Evolutionary conservation across 2,113 vertebrate species (phyloP), one percentile per base, ranked within the genome.

Genomic region (Podiceps cristatus): DNA sequence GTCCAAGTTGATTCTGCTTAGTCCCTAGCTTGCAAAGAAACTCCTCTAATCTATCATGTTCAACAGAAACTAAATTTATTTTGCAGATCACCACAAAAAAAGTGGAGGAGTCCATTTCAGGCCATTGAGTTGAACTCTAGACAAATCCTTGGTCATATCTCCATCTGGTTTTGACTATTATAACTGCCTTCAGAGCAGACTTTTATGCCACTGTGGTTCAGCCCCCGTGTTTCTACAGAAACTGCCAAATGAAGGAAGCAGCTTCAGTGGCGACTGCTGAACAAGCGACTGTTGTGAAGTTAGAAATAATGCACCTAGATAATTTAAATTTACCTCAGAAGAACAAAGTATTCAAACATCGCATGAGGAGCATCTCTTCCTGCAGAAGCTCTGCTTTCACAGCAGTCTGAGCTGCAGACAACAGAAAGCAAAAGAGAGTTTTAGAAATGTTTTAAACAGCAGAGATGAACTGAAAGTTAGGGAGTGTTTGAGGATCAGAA

Each of bases 201-300:
- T 4, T 13, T 29, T 11, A n/a, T 0, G 4, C 25, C 0, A 0
- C n/a, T 42, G 31, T 3, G 0, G 14, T n/a, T 73, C 33, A 60
- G 23, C 1, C 23, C 14, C 29, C 3, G 3, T 6, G 19, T 45
- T 81, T 80, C 63, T 88, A 37, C 44, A 88, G 59, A 60, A 88
- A 60, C 4, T 58, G 62, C 49, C 5, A 2, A 82, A 64, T 4
- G 35, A 82, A 75, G 44, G 13, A 82, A 79, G 8, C 2, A 75
- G 27, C 13, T 40, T 69, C 58, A 68, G 71, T 0, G 0, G 62
- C 33, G 3, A 53, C 44, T 80, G 42, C 56, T 77, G 58, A 37
- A 64, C 45, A 71, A 71, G 62, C 14, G 3, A 45, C 35, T 73
- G 22, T 20, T 64, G 67, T 18, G 47, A 76, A 25, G 23, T 62